Conservation (phyloP, 2,113 vertebrate genomes). For the Onychostruthus taczanowskii region DNA sequence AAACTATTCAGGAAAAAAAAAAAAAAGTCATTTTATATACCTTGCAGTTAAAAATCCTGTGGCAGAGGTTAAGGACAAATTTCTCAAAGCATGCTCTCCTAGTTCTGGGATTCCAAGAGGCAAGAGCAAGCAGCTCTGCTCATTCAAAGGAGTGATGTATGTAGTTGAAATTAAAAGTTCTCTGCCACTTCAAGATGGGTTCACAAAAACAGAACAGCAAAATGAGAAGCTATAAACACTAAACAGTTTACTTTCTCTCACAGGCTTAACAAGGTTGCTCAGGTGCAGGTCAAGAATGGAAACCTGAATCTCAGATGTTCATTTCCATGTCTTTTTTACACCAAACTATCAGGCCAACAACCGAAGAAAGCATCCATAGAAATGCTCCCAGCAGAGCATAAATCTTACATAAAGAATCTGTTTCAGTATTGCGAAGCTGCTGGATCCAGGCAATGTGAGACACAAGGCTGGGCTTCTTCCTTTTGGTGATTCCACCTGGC, state of each 20-base stretch:
- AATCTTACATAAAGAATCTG: not conserved
- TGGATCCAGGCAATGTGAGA: not conserved
- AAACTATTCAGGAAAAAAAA: not conserved
- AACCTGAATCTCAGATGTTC: not conserved
- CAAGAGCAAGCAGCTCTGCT: not conserved
- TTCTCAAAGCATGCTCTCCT: not conserved
- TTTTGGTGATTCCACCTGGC: rapidly evolving
- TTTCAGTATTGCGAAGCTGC: not conserved
- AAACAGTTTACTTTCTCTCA: not conserved
- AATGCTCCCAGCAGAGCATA: not conserved
- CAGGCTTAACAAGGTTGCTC: not conserved
- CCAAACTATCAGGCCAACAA: not conserved
- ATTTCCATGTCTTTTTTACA: not conserved
- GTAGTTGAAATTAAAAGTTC: not conserved
- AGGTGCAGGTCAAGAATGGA: not conserved
- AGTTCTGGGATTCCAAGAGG: not conserved
- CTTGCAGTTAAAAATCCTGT: not conserved
- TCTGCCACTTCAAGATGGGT: not conserved
- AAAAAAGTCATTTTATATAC: not conserved
- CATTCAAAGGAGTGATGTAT: not conserved
- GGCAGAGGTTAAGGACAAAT: not conserved
- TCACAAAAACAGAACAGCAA: not conserved
- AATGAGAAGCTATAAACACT: not conserved
- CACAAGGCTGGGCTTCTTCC: rapidly evolving
- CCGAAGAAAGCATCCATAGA: not conserved